These are phyloP conservation scores for Caenorhabditis inopinata DNA, from an alignment of 1,140 invertebrate species.

Conservation along the genomic window DNA sequence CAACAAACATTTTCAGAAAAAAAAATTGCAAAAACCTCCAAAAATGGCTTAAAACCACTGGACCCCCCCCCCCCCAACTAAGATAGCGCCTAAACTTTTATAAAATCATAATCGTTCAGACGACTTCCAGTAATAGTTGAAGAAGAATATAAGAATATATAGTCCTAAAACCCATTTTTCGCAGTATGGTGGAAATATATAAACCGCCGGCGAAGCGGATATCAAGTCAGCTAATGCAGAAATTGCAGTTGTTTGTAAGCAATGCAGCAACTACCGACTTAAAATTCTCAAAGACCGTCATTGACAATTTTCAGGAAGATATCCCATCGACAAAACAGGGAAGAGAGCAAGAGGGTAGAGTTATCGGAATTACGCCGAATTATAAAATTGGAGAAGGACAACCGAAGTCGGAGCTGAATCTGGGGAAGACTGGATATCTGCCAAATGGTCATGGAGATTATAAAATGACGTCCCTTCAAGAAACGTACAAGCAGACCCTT, in stretches of 20 bases:
- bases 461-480: slow-evolving; percentile 56
- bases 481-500: slow-evolving; percentile 63
- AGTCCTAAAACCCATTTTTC: too few relatives aligned
- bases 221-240: slow-evolving; percentile 16
- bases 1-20: too few relatives aligned
- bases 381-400: slow-evolving; percentile 44
- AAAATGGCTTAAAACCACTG: too few relatives aligned
- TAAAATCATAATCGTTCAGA: too few relatives aligned
- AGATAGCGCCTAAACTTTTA: too few relatives aligned
- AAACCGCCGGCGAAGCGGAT: neutral
- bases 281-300: too few relatives aligned
- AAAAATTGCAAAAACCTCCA: too few relatives aligned
- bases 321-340: slow-evolving; percentile 42
- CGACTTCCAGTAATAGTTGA: too few relatives aligned
- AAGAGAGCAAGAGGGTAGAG: slow-evolving; percentile 41
- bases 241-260: slow-evolving; percentile 36
- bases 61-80: too few relatives aligned
- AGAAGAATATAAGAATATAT: too few relatives aligned
- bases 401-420: slow-evolving; percentile 46
- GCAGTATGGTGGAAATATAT: slow-evolving; percentile 23
- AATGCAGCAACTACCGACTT: too few relatives aligned
- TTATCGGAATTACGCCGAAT: slow-evolving; percentile 47
- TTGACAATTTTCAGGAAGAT: slow-evolving; percentile 42
- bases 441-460: slow-evolving; percentile 60
- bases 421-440: slow-evolving; percentile 49